Evolutionary conservation across 2,888 invertebrate genomes (phyloP).

Genomic region (Chironomus riparius): DNA sequence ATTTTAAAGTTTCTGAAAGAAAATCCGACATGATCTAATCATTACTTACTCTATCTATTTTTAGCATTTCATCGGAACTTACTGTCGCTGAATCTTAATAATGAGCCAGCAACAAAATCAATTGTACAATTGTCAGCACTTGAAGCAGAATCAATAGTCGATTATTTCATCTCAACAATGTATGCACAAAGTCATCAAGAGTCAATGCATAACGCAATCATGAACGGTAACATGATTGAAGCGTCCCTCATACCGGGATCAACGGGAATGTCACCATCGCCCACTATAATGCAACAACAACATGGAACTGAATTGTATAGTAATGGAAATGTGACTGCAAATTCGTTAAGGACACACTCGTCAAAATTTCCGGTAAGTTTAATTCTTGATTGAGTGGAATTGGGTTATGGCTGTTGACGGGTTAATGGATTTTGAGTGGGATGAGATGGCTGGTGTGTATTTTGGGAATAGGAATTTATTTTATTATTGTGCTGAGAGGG

Average conservation of each 20-base stretch:
- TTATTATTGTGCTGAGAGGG: too few relatives aligned
- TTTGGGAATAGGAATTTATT: too few relatives aligned
- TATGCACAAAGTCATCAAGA: constrained; percentile 1
- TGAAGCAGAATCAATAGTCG: constrained; percentile 24
- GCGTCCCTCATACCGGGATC: constrained; percentile 11
- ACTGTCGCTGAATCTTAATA: constrained; percentile 3
- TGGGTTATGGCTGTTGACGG: neutral
- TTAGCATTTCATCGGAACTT: constrained; percentile 8
- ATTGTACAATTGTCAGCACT: constrained; percentile 13
- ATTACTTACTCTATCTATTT: neutral
- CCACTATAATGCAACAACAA: constrained; percentile 30
- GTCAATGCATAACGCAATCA: neutral
- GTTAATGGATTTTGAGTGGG: too few relatives aligned
- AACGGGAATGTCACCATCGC: constrained; percentile 34
- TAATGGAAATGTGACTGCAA: constrained; percentile 34
- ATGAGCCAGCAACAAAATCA: constrained; percentile 16
- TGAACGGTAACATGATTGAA: constrained; percentile 16
- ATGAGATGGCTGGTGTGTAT: too few relatives aligned
- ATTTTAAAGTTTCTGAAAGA: neutral
- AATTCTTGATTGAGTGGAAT: neutral
- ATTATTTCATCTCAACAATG: constrained; percentile 15
- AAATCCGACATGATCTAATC: neutral
- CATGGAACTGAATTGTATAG: constrained; percentile 10
- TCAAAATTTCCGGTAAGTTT: constrained; percentile 67
- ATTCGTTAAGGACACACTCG: constrained; percentile 62